A percentile compares a stretch with the other conserved stretches of the same genome.
Evolutionary conservation across 2,113 vertebrate species (phyloP).

Genomic region (Phalacrocorax pelagicus): DNA sequence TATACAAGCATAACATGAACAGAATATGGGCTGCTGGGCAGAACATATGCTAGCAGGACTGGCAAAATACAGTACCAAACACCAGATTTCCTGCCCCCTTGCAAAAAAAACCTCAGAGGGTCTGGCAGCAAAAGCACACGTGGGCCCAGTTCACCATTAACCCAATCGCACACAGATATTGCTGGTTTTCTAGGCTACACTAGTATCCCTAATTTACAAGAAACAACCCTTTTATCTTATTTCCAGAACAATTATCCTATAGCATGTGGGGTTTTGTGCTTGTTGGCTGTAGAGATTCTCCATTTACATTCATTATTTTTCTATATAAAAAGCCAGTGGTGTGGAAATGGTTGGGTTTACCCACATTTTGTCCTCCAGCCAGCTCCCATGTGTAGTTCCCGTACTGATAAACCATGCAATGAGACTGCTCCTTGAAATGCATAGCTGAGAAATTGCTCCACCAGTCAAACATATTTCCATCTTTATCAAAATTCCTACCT

Average conservation of each 20-base stretch:
- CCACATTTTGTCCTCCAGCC: slow-evolving; percentile 86
- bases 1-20: fast-evolving
- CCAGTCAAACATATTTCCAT: slow-evolving; percentile 97
- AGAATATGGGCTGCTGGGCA: neutral
- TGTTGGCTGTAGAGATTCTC: neutral
- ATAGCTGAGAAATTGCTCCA: slow-evolving; percentile 94
- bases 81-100: neutral
- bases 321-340: neutral
- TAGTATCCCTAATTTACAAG: neutral
- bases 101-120: neutral
- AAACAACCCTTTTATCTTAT: neutral
- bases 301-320: too few species aligned
- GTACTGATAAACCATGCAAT: slow-evolving; percentile 93
- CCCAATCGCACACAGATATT: neutral
- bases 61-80: neutral
- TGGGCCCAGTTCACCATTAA: neutral
- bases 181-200: neutral
- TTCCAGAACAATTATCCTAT: neutral
- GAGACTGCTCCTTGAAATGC: slow-evolving; percentile 89
- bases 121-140: neutral
- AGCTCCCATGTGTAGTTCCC: slow-evolving; percentile 93
- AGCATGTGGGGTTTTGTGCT: neutral
- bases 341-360: neutral
- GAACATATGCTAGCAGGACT: neutral
- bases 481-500: slow-evolving; percentile 95